These are phyloP conservation scores for Crotophaga sulcirostris DNA, from an alignment of 2,113 vertebrate genomes.

Conservation along the genomic window DNA sequence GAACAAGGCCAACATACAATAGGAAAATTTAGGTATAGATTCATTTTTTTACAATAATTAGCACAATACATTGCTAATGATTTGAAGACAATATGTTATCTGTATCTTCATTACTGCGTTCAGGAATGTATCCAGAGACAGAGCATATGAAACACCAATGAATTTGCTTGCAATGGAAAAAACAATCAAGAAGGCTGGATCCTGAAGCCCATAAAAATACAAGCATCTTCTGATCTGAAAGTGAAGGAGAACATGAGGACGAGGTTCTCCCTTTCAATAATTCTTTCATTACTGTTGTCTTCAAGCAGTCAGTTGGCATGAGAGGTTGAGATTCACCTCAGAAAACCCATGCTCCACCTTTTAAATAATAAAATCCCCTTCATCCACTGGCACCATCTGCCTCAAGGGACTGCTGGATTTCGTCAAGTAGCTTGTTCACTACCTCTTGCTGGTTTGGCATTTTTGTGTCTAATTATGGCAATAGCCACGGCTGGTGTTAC, in stretches of 20 bases:
- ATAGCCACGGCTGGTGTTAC: neutral
- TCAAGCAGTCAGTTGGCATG: neutral
- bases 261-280: neutral
- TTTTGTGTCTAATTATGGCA: conserved; percentile 13
- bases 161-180: neutral
- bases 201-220: neutral
- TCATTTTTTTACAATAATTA: neutral
- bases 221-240: neutral
- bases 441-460: neutral
- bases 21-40: neutral
- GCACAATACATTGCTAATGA: neutral
- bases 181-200: neutral
- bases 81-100: neutral
- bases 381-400: conserved; percentile 38
- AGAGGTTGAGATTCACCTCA: conserved; percentile 43
- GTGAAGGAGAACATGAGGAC: neutral
- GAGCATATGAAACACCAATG: neutral
- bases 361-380: conserved; percentile 54
- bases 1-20: neutral
- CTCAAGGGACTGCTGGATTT: conserved; percentile 31
- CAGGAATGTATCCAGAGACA: neutral
- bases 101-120: neutral
- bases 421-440: conserved; percentile 47
- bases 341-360: neutral
- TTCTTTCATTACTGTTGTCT: neutral